Conservation (phyloP, 2,113 vertebrate species). For the Talpa occidentalis region DNA sequence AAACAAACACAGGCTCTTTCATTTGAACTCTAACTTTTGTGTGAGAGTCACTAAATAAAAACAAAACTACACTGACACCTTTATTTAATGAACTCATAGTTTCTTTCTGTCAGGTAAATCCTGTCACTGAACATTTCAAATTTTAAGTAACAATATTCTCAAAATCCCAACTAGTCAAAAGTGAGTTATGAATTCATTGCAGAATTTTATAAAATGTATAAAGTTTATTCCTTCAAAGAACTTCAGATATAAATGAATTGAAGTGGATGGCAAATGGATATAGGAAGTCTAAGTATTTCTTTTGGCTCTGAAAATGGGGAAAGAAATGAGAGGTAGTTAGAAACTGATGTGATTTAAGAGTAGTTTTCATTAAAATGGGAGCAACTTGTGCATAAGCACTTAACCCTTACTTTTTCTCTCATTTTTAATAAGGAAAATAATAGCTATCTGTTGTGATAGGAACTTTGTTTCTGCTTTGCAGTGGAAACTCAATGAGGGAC, state of each 20-base stretch:
- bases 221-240: conserved; percentile 11
- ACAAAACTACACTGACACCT: neutral
- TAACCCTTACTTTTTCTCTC: neutral
- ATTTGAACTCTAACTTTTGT: neutral
- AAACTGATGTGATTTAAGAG: conserved; percentile 5
- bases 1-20: conserved; percentile 20
- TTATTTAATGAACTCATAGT: neutral
- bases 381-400: neutral
- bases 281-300: neutral
- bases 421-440: conserved; percentile 4
- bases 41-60: neutral
- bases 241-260: no score
- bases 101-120: neutral
- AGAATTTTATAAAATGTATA: neutral
- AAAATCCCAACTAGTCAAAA: conserved; percentile 34
- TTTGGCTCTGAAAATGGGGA: neutral
- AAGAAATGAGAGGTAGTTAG: neutral
- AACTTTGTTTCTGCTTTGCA: no score
- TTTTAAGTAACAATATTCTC: neutral
- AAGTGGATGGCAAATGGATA: neutral
- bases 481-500: no score
- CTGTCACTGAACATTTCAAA: neutral
- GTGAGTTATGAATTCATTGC: neutral
- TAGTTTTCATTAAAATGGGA: neutral
- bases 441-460: no score